Conservation (phyloP, 2,888 invertebrate genomes). For the Watsonalla binaria region DNA sequence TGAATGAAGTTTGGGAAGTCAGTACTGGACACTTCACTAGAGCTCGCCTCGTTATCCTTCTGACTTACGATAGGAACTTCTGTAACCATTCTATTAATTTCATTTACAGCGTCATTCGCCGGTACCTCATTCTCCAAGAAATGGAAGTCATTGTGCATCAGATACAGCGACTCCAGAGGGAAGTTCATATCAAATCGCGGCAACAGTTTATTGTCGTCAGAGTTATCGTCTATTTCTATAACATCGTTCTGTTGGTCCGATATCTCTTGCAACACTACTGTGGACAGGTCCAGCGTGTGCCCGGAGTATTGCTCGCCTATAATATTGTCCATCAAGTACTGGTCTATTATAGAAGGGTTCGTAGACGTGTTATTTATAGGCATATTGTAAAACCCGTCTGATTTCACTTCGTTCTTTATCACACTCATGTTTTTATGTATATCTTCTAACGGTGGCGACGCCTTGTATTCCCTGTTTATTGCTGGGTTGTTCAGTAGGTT, state of each 20-base stretch:
- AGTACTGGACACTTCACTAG: conserved; percentile 30
- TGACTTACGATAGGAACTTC: conserved; percentile 58
- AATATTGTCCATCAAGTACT: conserved; percentile 65
- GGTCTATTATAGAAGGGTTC: conserved; percentile 60
- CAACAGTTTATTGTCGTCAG: conserved; percentile 65
- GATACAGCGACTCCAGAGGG: conserved; percentile 60
- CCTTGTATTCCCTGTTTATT: conserved; percentile 62
- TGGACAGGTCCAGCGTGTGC: conserved; percentile 52
- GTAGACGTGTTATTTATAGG: conserved; percentile 43
- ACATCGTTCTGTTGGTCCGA: conserved; percentile 61
- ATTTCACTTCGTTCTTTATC: conserved; percentile 70
- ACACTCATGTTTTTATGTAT: conserved; percentile 67
- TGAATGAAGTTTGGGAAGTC: conserved; percentile 61
- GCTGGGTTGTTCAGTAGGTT: conserved; percentile 52
- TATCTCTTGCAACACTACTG: conserved; percentile 51
- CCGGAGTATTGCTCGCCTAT: conserved; percentile 63
- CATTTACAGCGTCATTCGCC: conserved; percentile 43
- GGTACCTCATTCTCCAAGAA: conserved; percentile 63
- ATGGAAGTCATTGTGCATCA: conserved; percentile 70
- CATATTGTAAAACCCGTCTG: conserved; percentile 61
- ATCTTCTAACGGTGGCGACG: conserved; percentile 68
- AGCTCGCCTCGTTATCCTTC: conserved; percentile 44
- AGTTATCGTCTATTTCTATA: conserved; percentile 72
- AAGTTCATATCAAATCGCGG: conserved; percentile 67
- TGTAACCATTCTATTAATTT: conserved; percentile 54